Conservation (phyloP, 2,797 vertebrate genomes). For the Chaetophractus vellerosus region DNA sequence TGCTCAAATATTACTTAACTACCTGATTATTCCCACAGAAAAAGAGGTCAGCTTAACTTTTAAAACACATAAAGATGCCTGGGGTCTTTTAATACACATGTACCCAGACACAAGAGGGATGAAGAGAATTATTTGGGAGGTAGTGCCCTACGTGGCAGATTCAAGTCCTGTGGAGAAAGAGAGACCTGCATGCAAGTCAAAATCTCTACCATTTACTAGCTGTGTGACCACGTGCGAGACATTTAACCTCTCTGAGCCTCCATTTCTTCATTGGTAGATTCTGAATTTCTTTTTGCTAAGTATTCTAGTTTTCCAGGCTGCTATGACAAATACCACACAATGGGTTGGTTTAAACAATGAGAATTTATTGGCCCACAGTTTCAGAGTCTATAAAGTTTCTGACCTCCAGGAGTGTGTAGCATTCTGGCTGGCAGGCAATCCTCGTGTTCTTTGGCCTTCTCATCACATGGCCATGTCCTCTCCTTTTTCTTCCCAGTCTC, state of each 20-base stretch:
- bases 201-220: not conserved
- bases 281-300: not conserved
- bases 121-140: not conserved
- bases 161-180: not conserved
- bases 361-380: too few species aligned
- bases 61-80: not conserved
- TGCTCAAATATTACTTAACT: conserved; percentile 45
- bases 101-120: not conserved
- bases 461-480: too few species aligned
- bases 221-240: not conserved
- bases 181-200: not conserved
- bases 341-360: too few species aligned
- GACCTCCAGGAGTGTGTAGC: too few species aligned
- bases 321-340: too few species aligned
- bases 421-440: too few species aligned
- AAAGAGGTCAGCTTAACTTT: conserved; percentile 21
- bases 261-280: not conserved
- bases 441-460: too few species aligned
- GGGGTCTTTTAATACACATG: not conserved
- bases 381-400: too few species aligned
- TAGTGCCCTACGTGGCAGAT: not conserved
- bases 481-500: too few species aligned
- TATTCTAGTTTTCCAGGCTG: too few species aligned
- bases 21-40: not conserved
- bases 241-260: not conserved